phyloP scores from a whole-genome alignment of 1,140 invertebrate species.

The Drosophila takahashii region DNA sequence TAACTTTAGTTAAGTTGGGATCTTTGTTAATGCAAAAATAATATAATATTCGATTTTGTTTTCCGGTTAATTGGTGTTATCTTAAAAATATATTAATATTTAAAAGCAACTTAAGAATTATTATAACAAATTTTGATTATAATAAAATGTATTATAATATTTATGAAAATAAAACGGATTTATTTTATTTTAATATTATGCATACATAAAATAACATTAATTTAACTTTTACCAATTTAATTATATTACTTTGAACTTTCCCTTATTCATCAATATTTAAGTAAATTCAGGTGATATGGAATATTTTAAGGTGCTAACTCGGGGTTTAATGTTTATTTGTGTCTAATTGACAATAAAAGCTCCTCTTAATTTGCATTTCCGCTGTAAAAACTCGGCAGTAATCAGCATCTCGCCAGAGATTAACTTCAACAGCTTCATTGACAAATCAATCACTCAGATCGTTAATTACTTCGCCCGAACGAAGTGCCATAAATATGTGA shows the following conservation, averaged over 20 bases:
- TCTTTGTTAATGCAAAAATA: too few species aligned
- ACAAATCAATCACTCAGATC: conserved; percentile 47
- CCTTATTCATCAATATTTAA: not conserved
- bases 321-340: not conserved
- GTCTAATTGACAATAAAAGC: not conserved
- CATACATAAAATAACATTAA: too few species aligned
- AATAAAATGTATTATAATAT: too few species aligned
- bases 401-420: conserved; percentile 26
- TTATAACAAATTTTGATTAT: too few species aligned
- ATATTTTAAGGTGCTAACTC: conserved; percentile 6
- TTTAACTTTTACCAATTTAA: too few species aligned
- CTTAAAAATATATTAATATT: not conserved
- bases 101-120: too few species aligned
- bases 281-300: too few species aligned
- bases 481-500: conserved; percentile 39
- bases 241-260: not conserved
- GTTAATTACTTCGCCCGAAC: conserved; percentile 29
- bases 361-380: conserved; percentile 29
- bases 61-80: not conserved
- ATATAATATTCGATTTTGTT: too few species aligned
- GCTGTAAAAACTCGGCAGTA: not conserved
- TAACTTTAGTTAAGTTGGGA: too few species aligned
- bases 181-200: too few species aligned
- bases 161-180: too few species aligned
- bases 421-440: conserved; percentile 36